phyloP scores from a whole-genome alignment of 2,113 vertebrate genomes.

The Melierax canorus region DNA sequence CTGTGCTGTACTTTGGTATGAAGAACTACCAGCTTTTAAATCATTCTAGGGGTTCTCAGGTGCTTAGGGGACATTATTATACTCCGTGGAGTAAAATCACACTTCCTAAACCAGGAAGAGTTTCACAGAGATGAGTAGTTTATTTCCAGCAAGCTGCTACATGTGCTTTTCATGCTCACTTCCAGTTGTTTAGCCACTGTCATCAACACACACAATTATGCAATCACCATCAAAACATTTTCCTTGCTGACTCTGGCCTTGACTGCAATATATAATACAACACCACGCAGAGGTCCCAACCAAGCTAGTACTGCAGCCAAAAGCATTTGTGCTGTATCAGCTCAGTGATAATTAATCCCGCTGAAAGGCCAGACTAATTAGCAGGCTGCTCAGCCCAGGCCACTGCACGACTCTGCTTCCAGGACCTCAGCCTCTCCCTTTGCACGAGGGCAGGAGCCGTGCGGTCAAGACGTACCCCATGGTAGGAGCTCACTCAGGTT shows the following conservation, averaged over 20 bases:
- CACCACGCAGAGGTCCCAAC: neutral
- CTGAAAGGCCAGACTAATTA: conserved; percentile 1
- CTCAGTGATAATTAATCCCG: neutral
- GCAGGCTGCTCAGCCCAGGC: neutral
- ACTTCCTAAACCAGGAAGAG: neutral
- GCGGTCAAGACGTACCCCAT: neutral
- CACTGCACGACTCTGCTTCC: neutral
- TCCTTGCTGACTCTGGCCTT: neutral
- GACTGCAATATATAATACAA: neutral
- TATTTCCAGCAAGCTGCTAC: neutral
- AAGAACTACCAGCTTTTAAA: conserved; percentile 22
- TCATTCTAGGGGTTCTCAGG: neutral
- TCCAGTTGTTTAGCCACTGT: neutral
- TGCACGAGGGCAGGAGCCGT: neutral
- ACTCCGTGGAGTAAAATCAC: conserved; percentile 1
- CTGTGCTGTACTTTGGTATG: neutral
- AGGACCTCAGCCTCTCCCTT: neutral
- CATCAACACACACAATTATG: neutral
- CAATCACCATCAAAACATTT: neutral
- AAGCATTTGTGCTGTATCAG: neutral
- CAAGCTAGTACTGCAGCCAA: neutral
- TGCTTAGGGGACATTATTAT: neutral
- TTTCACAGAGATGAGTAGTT: neutral
- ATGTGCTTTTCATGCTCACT: neutral
- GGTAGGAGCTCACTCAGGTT: neutral